Evolutionary conservation across 2,888 invertebrate species (phyloP).

Genomic region (Eumerus sabulonum): DNA sequence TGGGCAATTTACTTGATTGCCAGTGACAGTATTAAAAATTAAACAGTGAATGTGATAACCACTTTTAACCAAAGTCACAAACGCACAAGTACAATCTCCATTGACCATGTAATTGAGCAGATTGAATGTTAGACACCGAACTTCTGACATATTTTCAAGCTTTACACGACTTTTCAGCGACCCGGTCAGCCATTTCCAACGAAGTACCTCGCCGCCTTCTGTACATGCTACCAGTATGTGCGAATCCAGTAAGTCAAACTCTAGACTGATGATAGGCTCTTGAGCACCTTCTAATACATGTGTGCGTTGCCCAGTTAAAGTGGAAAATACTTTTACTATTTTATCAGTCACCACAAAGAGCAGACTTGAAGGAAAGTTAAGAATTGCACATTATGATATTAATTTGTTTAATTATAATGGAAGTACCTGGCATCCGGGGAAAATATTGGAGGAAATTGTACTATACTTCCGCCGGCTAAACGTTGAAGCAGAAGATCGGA

Average conservation of each 20-base stretch:
- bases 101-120: slow-evolving; percentile 72
- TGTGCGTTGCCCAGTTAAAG: slow-evolving; percentile 83
- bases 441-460: slow-evolving; percentile 82
- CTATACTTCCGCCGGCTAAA: slow-evolving; percentile 83
- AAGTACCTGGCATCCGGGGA: slow-evolving; percentile 82
- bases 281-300: slow-evolving; percentile 81
- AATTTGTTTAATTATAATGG: neutral
- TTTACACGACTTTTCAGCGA: slow-evolving; percentile 74
- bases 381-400: neutral
- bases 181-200: slow-evolving; percentile 83
- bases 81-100: slow-evolving; percentile 72
- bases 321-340: slow-evolving; percentile 82
- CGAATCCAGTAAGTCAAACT: slow-evolving; percentile 78
- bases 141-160: slow-evolving; percentile 43
- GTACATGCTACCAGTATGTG: slow-evolving; percentile 81
- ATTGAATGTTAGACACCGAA: slow-evolving; percentile 72
- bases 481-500: slow-evolving; percentile 78
- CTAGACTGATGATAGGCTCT: slow-evolving; percentile 80
- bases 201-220: slow-evolving; percentile 80
- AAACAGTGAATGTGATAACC: slow-evolving; percentile 62
- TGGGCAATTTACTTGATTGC: slow-evolving; percentile 24
- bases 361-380: slow-evolving; percentile 79
- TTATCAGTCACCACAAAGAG: slow-evolving; percentile 83
- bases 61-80: slow-evolving; percentile 70
- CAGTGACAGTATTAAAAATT: slow-evolving; percentile 72